These are phyloP conservation scores for Sorex araneus DNA, from an alignment of 2,113 vertebrate species.

Conservation along the genomic window DNA sequence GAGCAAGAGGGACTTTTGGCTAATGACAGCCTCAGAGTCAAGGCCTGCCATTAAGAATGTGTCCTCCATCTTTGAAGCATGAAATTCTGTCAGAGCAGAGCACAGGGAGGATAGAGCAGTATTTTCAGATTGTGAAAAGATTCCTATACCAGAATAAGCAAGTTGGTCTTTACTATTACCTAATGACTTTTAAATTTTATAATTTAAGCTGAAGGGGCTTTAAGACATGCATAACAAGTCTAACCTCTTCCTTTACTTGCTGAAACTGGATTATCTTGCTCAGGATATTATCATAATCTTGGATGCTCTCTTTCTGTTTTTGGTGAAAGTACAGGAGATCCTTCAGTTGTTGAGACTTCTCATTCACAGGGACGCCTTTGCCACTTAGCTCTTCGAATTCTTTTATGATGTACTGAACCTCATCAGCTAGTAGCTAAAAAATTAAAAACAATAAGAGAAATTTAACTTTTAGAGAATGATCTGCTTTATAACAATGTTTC, in stretches of 20 bases:
- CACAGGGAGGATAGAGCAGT: neutral
- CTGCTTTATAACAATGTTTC: conserved; percentile 33
- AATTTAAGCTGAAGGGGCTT: conserved; percentile 27
- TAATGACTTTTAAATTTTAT: neutral
- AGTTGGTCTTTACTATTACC: neutral
- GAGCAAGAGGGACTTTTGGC: neutral
- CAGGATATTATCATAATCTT: conserved; percentile 90
- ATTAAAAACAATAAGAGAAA: conserved; percentile 53
- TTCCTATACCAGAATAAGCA: neutral
- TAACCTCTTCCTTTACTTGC: conserved; percentile 90
- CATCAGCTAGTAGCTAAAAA: conserved; percentile 91
- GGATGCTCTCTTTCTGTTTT: conserved; percentile 89
- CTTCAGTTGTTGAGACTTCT: conserved; percentile 89
- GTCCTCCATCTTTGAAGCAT: neutral
- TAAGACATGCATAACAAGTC: conserved; percentile 9
- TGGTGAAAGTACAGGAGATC: conserved; percentile 91
- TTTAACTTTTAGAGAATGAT: conserved; percentile 9
- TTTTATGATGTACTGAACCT: conserved; percentile 91
- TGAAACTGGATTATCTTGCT: conserved; percentile 91
- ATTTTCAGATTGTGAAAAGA: neutral
- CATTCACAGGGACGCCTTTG: conserved; percentile 87
- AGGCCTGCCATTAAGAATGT: neutral
- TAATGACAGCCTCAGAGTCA: neutral
- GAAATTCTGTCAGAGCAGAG: neutral
- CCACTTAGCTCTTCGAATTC: conserved; percentile 88